Evolutionary conservation across 2,113 vertebrate genomes (phyloP).

Genomic region (Dascyllus trimaculatus): DNA sequence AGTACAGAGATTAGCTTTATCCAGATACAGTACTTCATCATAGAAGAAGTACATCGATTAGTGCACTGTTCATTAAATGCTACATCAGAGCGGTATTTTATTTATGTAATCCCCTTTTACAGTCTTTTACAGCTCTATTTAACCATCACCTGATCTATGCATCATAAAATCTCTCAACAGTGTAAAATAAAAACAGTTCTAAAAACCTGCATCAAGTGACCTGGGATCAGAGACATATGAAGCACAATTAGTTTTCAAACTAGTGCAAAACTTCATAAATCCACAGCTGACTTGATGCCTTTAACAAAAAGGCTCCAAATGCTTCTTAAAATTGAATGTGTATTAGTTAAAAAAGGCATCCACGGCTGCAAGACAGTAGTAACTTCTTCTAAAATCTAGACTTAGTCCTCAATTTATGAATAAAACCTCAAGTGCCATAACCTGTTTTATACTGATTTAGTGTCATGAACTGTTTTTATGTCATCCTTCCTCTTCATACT

Average conservation of each 20-base stretch:
- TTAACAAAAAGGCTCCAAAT: background rate
- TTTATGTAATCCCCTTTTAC: slow-evolving; percentile 19
- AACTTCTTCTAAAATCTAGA: background rate
- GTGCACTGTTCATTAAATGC: background rate
- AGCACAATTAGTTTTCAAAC: background rate
- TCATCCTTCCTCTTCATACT: background rate
- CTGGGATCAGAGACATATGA: background rate
- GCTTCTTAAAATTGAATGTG: background rate
- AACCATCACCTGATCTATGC: slow-evolving; percentile 1
- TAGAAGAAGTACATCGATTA: background rate
- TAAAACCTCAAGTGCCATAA: too few species aligned
- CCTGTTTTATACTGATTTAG: too few species aligned
- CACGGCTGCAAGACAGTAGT: background rate
- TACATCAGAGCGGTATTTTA: background rate
- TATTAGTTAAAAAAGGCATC: background rate
- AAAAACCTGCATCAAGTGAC: background rate
- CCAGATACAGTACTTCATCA: background rate
- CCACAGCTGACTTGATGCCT: background rate
- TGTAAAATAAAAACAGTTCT: background rate
- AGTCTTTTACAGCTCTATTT: background rate
- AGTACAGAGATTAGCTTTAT: background rate
- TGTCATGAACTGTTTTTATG: too few species aligned
- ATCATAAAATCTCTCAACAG: background rate
- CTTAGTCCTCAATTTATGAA: too few species aligned
- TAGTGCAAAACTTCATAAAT: slow-evolving; percentile 26